Evolutionary conservation across 2,888 invertebrate species (phyloP).

Genomic region (Rhyacophila evoluta): DNA sequence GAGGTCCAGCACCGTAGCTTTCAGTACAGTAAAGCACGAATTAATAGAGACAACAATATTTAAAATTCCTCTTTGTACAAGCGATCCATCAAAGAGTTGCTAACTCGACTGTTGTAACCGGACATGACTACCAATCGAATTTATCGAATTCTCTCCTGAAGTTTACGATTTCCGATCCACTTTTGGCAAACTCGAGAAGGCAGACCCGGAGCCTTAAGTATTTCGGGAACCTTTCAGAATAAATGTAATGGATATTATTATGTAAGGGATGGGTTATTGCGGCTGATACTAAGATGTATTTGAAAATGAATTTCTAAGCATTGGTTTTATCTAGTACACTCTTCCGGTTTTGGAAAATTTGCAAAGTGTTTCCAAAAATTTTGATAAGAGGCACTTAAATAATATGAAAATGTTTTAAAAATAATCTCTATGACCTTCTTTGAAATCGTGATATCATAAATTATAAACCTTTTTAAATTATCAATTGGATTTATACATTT

Average conservation of each 20-base stretch:
- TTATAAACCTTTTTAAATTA: no score
- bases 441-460: no score
- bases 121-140: constrained; percentile 42
- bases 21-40: no score
- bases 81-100: constrained; percentile 1
- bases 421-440: no score
- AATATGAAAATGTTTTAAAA: no score
- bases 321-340: not conserved
- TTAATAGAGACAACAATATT: not conserved
- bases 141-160: constrained; percentile 32
- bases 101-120: constrained; percentile 32
- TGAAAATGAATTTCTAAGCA: not conserved
- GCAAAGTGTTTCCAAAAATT: not conserved
- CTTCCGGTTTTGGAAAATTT: not conserved
- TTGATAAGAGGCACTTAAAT: no score
- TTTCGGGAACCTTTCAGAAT: not conserved
- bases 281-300: not conserved
- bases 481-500: no score
- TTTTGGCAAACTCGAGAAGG: constrained; percentile 12
- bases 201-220: not conserved
- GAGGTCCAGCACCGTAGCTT: no score
- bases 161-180: constrained; percentile 28
- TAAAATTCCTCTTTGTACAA: not conserved
- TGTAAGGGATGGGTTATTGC: not conserved
- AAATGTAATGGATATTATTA: not conserved